A percentile compares a stretch with the other conserved stretches of the same genome.
Conservation (phyloP, 2,797 vertebrate genomes). For the Crax fasciolata region DNA sequence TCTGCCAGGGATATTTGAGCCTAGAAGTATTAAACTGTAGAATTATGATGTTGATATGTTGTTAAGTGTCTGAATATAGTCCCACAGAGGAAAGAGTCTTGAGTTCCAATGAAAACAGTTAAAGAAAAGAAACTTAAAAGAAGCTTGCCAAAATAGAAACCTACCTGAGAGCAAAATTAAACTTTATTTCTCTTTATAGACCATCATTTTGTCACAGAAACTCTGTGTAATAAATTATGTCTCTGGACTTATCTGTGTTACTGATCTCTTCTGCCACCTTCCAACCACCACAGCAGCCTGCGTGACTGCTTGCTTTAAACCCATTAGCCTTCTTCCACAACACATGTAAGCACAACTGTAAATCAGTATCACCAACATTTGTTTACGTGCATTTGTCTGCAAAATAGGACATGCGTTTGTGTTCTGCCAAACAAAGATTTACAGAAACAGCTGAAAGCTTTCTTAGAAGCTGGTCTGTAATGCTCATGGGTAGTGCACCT, state of each 20-base stretch:
- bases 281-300: neutral
- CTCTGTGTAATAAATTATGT: neutral
- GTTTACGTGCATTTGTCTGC: neutral
- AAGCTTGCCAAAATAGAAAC: neutral
- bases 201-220: neutral
- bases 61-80: neutral
- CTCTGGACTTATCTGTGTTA: neutral
- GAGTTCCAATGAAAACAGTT: neutral
- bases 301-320: neutral
- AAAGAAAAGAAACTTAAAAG: neutral
- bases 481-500: neutral
- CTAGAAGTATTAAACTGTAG: neutral
- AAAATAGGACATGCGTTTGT: neutral
- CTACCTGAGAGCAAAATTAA: constrained; percentile 16
- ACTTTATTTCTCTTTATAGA: neutral
- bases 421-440: neutral
- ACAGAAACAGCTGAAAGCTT: neutral
- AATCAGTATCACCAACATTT: neutral
- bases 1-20: neutral
- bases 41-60: neutral
- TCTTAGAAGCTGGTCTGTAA: neutral
- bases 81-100: neutral
- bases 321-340: neutral
- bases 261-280: neutral
- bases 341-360: neutral